Evolutionary conservation across 2,797 vertebrate genomes (phyloP).

Genomic region (Ispidina picta): DNA sequence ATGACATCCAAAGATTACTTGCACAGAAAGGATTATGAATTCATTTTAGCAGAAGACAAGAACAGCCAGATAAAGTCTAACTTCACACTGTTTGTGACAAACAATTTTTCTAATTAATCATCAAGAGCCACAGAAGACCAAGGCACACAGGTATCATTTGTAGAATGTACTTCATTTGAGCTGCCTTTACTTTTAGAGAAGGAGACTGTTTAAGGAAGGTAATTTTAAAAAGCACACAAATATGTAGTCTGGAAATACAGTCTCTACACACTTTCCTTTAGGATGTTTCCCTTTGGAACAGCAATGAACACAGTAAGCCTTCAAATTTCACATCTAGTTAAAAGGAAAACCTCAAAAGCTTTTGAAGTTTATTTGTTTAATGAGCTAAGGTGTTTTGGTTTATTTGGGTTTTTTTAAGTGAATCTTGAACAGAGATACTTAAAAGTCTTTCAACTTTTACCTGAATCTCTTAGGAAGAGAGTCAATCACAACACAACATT

Average conservation of each 20-base stretch:
- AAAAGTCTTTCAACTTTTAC: neutral
- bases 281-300: neutral
- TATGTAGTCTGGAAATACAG: neutral
- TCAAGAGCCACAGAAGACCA: neutral
- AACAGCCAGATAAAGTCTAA: neutral
- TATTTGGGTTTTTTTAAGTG: neutral
- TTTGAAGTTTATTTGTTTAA: neutral
- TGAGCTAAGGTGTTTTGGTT: neutral
- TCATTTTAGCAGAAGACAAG: conserved; percentile 21
- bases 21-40: conserved; percentile 26
- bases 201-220: neutral
- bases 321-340: neutral
- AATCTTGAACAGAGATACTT: neutral
- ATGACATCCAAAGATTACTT: conserved; percentile 3
- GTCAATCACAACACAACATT: neutral
- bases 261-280: neutral
- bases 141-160: neutral
- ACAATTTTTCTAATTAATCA: neutral
- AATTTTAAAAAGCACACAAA: neutral
- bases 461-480: neutral
- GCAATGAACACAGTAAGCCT: neutral
- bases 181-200: neutral
- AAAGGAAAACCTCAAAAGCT: neutral
- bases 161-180: neutral
- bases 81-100: neutral